phyloP scores from a whole-genome alignment of 2,797 vertebrate genomes.

The Halcyon smyrnensis region DNA sequence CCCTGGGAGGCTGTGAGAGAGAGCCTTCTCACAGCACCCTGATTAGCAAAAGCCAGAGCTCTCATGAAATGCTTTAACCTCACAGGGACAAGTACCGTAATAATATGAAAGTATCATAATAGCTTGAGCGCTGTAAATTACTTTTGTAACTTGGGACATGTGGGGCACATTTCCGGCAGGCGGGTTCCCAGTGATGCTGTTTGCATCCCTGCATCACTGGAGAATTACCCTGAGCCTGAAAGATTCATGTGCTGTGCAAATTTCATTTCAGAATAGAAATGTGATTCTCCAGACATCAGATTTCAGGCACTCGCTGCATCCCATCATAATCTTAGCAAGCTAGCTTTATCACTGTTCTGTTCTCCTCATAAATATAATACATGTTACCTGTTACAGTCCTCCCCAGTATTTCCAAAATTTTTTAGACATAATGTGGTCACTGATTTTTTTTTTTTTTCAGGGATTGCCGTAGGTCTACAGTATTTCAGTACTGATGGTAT shows the following conservation, averaged over 20 bases:
- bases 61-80: background rate
- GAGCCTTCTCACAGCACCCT: conserved; percentile 31
- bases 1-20: background rate
- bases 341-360: background rate
- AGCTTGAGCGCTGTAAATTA: conserved; percentile 23
- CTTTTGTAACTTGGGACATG: background rate
- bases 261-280: conserved; percentile 25
- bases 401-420: background rate
- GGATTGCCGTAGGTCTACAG: background rate
- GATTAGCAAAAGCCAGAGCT: background rate
- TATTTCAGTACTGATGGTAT: background rate
- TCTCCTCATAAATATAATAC: background rate
- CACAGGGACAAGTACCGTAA: background rate
- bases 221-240: conserved; percentile 11
- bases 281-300: background rate
- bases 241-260: conserved; percentile 39
- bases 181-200: background rate
- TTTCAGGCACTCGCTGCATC: background rate
- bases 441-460: background rate
- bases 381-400: background rate
- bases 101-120: background rate
- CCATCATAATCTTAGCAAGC: background rate
- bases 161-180: background rate
- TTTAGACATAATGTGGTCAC: background rate
- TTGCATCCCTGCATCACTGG: background rate